Evolutionary conservation across 2,888 invertebrate species (phyloP).

Genomic region (Apamea crenata): DNA sequence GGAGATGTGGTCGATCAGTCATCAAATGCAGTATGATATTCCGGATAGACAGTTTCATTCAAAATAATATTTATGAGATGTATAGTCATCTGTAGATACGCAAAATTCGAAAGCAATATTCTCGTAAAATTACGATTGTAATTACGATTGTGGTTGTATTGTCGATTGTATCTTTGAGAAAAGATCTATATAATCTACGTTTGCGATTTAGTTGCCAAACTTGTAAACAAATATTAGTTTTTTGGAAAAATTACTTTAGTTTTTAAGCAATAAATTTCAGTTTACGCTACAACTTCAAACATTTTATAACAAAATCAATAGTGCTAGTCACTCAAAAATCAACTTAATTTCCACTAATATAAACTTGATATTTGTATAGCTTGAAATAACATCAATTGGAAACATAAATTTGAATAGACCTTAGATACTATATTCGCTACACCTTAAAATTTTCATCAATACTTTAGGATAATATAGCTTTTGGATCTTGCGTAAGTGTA

Average conservation of each 20-base stretch:
- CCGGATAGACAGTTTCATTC: conserved; percentile 5
- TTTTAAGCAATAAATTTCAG: too few species aligned
- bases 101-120: not conserved
- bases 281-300: too few species aligned
- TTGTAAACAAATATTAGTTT: too few species aligned
- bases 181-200: not conserved
- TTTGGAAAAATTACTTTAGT: too few species aligned
- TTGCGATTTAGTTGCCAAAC: too few species aligned
- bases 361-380: too few species aligned
- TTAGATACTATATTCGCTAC: not conserved
- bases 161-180: not conserved
- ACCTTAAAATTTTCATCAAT: not conserved
- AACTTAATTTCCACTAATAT: too few species aligned
- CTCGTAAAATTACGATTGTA: not conserved
- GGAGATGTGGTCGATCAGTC: not conserved
- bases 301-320: too few species aligned
- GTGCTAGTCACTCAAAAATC: too few species aligned
- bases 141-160: too few species aligned
- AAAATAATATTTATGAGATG: not conserved
- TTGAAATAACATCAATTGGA: too few species aligned
- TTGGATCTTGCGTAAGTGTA: not conserved
- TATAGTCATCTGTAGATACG: not conserved
- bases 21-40: not conserved
- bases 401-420: too few species aligned
- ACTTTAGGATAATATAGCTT: not conserved